A percentile compares a stretch with the other conserved stretches of the same genome.
phyloP scores from a whole-genome alignment of 2,888 invertebrate species.

The Metalampra italica region DNA sequence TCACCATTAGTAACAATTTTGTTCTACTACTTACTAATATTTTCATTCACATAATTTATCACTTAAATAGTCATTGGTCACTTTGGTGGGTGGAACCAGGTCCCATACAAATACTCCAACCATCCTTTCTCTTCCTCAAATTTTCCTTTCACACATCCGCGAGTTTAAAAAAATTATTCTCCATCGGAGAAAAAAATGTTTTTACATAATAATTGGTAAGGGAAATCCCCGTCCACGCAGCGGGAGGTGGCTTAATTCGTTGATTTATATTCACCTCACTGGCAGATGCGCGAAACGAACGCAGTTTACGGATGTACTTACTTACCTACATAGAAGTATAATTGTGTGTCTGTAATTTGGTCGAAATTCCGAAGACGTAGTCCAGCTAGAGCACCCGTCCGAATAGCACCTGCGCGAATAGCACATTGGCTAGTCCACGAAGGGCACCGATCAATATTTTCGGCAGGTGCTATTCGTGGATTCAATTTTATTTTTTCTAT shows the following conservation, averaged over 20 bases:
- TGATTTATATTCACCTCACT: slow-evolving; percentile 13
- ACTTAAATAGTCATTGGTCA: too few species aligned
- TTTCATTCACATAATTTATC: too few species aligned
- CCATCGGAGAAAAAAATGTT: slow-evolving; percentile 9
- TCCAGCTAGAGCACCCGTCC: too few species aligned
- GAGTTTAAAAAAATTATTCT: slow-evolving; percentile 1
- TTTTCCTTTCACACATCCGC: not conserved
- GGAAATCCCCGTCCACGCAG: slow-evolving; percentile 3
- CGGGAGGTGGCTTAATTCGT: slow-evolving; percentile 6
- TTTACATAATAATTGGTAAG: slow-evolving; percentile 13
- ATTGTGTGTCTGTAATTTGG: not conserved
- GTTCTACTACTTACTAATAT: too few species aligned
- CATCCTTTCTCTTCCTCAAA: not conserved
- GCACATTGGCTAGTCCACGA: too few species aligned
- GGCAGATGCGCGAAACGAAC: not conserved
- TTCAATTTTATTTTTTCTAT: too few species aligned
- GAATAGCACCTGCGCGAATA: too few species aligned
- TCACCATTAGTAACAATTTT: too few species aligned
- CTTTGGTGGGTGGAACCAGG: too few species aligned
- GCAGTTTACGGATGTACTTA: slow-evolving; percentile 1
- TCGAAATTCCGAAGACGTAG: not conserved
- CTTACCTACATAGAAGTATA: not conserved
- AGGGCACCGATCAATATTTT: too few species aligned
- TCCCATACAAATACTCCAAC: too few species aligned
- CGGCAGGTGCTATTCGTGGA: too few species aligned